phyloP scores from a whole-genome alignment of 2,113 vertebrate species.

The Eleginops maclovinus region DNA sequence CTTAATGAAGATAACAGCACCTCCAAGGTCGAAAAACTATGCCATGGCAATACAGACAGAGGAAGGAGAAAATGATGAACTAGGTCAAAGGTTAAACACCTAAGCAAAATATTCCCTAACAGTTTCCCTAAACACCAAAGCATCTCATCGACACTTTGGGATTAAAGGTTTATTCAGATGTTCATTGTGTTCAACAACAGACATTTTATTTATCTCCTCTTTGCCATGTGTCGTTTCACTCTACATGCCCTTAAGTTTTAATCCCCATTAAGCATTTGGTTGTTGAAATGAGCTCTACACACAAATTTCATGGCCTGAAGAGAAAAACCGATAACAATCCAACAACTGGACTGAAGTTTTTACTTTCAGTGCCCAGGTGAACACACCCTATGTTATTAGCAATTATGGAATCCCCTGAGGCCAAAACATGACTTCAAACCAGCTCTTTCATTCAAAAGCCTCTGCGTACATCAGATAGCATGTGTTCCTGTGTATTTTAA shows the following conservation, averaged over 20 bases:
- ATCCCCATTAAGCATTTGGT: background rate
- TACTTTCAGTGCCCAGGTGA: background rate
- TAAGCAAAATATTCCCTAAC: too few species aligned
- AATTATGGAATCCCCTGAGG: conserved; percentile 4
- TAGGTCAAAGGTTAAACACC: too few species aligned
- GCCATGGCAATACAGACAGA: too few species aligned
- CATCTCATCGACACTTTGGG: background rate
- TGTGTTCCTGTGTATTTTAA: too few species aligned
- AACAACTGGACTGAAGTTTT: background rate
- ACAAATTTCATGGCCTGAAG: background rate
- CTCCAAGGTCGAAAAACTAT: too few species aligned
- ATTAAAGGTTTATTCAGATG: background rate
- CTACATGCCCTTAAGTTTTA: background rate
- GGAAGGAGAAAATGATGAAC: too few species aligned
- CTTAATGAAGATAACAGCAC: too few species aligned
- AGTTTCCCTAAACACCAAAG: too few species aligned
- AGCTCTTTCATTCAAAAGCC: background rate
- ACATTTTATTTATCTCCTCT: background rate
- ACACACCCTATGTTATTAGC: background rate
- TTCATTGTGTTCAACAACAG: background rate
- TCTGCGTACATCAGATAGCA: background rate
- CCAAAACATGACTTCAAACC: background rate
- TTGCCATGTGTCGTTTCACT: background rate
- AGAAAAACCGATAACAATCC: background rate
- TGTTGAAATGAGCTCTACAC: background rate